Base-by-base conservation (phyloP, 2,113 vertebrate species). In the Riparia riparia region DNA sequence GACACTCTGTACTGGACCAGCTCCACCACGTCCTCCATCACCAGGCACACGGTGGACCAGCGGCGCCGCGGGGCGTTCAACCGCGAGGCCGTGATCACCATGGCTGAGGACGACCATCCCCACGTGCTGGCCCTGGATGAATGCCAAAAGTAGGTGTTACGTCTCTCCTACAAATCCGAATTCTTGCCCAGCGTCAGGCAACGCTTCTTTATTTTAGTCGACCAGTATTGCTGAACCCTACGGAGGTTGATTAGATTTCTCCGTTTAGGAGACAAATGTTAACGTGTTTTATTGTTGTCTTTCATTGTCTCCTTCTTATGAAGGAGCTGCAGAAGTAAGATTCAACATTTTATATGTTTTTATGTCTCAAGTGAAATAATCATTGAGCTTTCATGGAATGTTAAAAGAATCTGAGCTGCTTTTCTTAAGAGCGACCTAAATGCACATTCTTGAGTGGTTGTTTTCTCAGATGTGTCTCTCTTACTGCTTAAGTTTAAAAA, bases 1-100 rank as follows among this genome's bases (percentile, higher is more conserved):
- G 99, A 99, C 96, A 98, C 99, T 6, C 96, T 99, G 18, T 99
- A 99, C 93, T 99, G 99, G 99, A 99, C 99, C 95, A 99, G 99
- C 94, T 99, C 99, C 50, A 99, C 99, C 28, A 99, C 99, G 4
- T 99, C 99, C 68, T 99, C 98, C 73, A 99, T 99, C 97, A 99
- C 97, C 44, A 98, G 99, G 65, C 99, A 99, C 91, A 98, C 98
- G 4, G 98, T 99, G 79, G 98, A 99, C 94, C 99, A 99, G 96
- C 98, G 90, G 21, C 97, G 98, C 58, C 98, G 90, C 1, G 98
- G 98, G 22, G 99, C 99, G 2, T 98, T 99, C 88, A 94, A 97
- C 74, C 98, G 98, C 44, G 98, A 99, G 96, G 98, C 99, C 2
- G 99, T 99, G 22, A 98, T 99, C 85, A 98, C 98, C 13, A 99